Evolutionary conservation across 2,888 invertebrate species (phyloP).

Genomic region (Neria commutata): DNA sequence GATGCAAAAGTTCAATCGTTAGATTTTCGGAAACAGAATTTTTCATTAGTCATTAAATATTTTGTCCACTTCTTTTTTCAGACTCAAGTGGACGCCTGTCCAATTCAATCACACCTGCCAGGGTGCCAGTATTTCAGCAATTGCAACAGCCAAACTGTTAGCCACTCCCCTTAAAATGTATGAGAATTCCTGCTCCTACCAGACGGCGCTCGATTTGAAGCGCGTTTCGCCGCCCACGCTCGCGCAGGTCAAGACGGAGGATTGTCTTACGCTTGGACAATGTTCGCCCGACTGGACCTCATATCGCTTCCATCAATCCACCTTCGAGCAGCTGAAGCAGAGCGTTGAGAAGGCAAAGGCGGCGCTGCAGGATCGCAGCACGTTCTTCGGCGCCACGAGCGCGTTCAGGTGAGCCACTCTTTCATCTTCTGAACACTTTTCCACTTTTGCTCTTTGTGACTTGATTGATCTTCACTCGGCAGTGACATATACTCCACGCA

Average conservation of each 20-base stretch:
- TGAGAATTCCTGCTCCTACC: slow-evolving; percentile 93
- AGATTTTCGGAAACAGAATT: too few species aligned
- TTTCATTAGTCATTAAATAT: too few species aligned
- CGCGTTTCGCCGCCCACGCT: slow-evolving; percentile 66
- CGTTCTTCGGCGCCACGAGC: slow-evolving; percentile 73
- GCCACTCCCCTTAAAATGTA: slow-evolving; percentile 68
- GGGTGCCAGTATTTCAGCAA: slow-evolving; percentile 20
- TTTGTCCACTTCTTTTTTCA: too few species aligned
- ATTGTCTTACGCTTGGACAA: slow-evolving; percentile 61
- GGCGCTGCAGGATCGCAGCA: slow-evolving; percentile 76
- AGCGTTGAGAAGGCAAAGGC: slow-evolving; percentile 91
- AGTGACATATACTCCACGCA: slow-evolving; percentile 62
- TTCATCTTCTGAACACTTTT: neutral
- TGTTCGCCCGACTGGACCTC: slow-evolving; percentile 76
- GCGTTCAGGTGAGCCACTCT: slow-evolving; percentile 75
- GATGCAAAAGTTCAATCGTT: too few species aligned
- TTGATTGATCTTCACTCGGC: neutral
- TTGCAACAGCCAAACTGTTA: slow-evolving; percentile 5
- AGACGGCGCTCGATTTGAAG: slow-evolving; percentile 80
- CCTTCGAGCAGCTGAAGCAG: slow-evolving; percentile 88
- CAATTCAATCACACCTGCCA: slow-evolving; percentile 23
- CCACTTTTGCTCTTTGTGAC: neutral
- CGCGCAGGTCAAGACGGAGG: slow-evolving; percentile 64
- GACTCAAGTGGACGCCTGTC: slow-evolving; percentile 58
- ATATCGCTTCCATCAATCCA: slow-evolving; percentile 84